phyloP scores from a whole-genome alignment of 2,113 vertebrate species.

The Zeus faber region DNA sequence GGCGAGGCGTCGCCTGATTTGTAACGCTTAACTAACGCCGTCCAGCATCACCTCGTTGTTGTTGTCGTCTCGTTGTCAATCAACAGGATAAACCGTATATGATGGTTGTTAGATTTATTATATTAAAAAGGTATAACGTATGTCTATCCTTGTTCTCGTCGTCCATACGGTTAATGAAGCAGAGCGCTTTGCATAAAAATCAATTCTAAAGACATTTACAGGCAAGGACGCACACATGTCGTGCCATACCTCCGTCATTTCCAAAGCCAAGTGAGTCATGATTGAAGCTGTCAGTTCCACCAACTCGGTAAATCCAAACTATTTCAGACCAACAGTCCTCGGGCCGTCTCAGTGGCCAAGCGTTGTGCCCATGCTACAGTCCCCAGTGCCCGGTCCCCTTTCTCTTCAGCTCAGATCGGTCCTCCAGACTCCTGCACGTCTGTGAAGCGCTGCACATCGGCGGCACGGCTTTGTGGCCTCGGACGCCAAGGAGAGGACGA shows the following conservation, averaged over 20 bases:
- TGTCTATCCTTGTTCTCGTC: too few relatives aligned
- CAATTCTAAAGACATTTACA: not conserved
- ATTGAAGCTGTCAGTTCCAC: conserved; percentile 17
- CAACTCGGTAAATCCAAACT: conserved; percentile 36
- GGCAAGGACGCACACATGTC: not conserved
- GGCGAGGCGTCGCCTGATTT: too few relatives aligned
- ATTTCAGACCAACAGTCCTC: conserved; percentile 14
- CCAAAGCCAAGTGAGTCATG: conserved; percentile 63
- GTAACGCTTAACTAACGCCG: too few relatives aligned
- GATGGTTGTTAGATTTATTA: too few relatives aligned
- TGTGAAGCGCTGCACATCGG: not conserved
- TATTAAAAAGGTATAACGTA: too few relatives aligned
- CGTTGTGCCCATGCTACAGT: conserved; percentile 30
- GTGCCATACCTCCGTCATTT: conserved; percentile 52
- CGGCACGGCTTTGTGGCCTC: not conserved
- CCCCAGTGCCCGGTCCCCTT: not conserved
- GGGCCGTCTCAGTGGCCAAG: conserved; percentile 6
- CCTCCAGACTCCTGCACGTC: conserved; percentile 1
- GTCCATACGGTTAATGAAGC: too few relatives aligned
- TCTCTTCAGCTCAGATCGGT: conserved; percentile 11
- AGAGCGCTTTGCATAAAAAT: too few relatives aligned
- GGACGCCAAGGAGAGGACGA: not conserved
- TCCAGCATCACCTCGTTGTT: too few relatives aligned
- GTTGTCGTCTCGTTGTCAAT: too few relatives aligned
- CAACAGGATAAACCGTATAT: too few relatives aligned